Evolutionary conservation across 2,797 vertebrate species (phyloP).

Genomic region (Cyclura pinguis): DNA sequence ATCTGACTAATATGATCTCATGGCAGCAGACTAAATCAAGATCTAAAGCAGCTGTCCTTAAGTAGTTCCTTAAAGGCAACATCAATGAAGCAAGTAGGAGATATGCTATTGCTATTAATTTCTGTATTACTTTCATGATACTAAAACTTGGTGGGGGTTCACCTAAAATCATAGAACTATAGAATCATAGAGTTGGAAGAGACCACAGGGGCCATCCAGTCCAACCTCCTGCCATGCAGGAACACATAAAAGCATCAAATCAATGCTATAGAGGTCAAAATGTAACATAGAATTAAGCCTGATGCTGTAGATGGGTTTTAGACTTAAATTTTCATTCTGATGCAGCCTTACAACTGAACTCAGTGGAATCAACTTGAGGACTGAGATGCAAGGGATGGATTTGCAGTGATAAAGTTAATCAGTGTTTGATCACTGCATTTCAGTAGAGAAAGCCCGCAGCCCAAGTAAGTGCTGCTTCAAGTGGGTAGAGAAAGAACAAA

Average conservation of each 20-base stretch:
- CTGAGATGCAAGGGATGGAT: background rate
- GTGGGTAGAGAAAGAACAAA: background rate
- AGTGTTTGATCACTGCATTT: background rate
- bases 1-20: background rate
- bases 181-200: too few relatives aligned
- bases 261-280: background rate
- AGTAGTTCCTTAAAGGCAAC: conserved; percentile 19
- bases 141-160: background rate
- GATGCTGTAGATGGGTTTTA: background rate
- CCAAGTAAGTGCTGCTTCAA: background rate
- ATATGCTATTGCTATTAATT: background rate
- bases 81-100: background rate
- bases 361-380: background rate
- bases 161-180: too few relatives aligned
- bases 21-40: background rate
- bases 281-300: background rate
- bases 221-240: too few relatives aligned
- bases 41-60: background rate
- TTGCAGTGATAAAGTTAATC: background rate
- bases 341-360: background rate
- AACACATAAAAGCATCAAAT: background rate
- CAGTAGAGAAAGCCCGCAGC: background rate
- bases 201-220: too few relatives aligned
- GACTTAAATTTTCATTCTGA: background rate
- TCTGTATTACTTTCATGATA: background rate